Evolutionary conservation across 2,113 vertebrate species (phyloP).

Genomic region (Miniopterus natalensis): DNA sequence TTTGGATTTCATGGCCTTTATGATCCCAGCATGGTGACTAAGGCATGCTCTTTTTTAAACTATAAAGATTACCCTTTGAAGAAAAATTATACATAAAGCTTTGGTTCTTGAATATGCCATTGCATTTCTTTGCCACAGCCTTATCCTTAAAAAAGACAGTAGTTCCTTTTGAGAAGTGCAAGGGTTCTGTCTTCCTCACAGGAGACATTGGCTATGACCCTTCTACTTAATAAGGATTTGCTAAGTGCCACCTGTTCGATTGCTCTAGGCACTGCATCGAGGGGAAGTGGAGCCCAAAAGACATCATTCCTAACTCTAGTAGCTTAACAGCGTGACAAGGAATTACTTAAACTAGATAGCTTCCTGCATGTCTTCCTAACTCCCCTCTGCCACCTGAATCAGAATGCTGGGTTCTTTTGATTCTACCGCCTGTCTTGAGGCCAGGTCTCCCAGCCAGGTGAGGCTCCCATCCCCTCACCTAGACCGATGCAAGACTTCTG

Average conservation of each 20-base stretch:
- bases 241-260: background rate
- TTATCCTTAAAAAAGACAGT: conserved; percentile 40
- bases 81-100: conserved; percentile 61
- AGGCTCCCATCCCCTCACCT: background rate
- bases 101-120: conserved; percentile 38
- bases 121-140: background rate
- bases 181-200: background rate
- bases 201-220: background rate
- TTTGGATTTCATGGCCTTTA: conserved; percentile 52
- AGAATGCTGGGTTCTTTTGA: background rate
- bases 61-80: conserved; percentile 29
- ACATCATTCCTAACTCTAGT: background rate
- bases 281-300: background rate
- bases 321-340: background rate
- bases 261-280: background rate
- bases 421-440: background rate
- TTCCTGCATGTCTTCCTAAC: background rate
- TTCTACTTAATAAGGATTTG: background rate
- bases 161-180: background rate
- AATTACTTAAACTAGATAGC: background rate
- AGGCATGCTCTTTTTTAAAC: conserved; percentile 55
- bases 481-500: background rate
- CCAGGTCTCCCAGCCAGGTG: background rate
- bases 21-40: background rate
- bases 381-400: background rate